These are phyloP conservation scores for Cheilosia grossa DNA, from an alignment of 2,888 invertebrate genomes.

Conservation along the genomic window DNA sequence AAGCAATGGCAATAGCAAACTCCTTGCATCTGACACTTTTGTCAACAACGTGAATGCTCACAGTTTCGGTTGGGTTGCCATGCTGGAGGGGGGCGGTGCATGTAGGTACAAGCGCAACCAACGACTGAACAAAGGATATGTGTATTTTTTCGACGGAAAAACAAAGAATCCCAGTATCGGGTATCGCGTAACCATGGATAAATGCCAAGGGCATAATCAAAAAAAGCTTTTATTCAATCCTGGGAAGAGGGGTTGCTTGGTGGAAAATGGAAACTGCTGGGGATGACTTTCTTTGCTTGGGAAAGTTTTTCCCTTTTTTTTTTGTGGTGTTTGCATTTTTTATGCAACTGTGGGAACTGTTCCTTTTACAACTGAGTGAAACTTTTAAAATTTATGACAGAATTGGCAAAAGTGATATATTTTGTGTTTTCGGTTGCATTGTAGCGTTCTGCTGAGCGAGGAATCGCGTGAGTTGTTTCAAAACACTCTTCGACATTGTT, in stretches of 20 bases:
- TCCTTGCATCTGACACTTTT: slow-evolving; percentile 74
- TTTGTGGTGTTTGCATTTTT: slow-evolving; percentile 5
- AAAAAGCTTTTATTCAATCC: slow-evolving; percentile 68
- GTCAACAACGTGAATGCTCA: slow-evolving; percentile 59
- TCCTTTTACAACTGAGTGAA: slow-evolving; percentile 52
- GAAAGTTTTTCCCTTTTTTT: slow-evolving; percentile 10
- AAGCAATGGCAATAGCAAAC: slow-evolving; percentile 26
- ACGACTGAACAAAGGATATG: slow-evolving; percentile 65
- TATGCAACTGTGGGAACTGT: slow-evolving; percentile 58
- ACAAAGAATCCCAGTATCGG: slow-evolving; percentile 67
- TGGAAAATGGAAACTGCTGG: slow-evolving; percentile 10
- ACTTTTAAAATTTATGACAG: slow-evolving; percentile 68
- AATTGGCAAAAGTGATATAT: slow-evolving; percentile 69
- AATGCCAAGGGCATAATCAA: slow-evolving; percentile 75
- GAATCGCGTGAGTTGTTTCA: slow-evolving; percentile 59
- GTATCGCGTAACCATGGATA: slow-evolving; percentile 73
- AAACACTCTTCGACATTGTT: slow-evolving; percentile 22
- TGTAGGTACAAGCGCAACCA: slow-evolving; percentile 1
- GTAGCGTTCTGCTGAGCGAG: slow-evolving; percentile 18
- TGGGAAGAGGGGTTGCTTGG: background rate
- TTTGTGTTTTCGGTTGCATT: slow-evolving; percentile 33
- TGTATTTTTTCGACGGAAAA: slow-evolving; percentile 31
- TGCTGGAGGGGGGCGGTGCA: background rate
- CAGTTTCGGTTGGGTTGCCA: slow-evolving; percentile 39
- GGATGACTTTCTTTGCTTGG: slow-evolving; percentile 19